These are phyloP conservation scores for Drosophila rhopaloa DNA, from an alignment of 1,140 invertebrate species.

Conservation along the genomic window DNA sequence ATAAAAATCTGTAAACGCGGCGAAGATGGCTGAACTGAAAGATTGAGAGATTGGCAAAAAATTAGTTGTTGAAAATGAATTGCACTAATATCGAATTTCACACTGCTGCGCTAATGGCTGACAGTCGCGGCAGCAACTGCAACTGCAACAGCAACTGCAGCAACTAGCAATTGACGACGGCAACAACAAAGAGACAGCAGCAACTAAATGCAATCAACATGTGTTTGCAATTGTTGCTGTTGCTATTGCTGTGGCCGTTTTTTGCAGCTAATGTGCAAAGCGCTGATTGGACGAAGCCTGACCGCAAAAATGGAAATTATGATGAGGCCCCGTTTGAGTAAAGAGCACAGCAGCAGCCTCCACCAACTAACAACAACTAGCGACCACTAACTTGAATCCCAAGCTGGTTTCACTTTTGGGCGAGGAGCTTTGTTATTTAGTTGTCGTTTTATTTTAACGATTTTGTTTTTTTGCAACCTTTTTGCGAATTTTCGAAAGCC, in stretches of 20 bases:
- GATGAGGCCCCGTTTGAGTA: conserved; percentile 79
- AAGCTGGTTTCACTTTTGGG: conserved; percentile 76
- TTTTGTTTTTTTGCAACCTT: conserved; percentile 19
- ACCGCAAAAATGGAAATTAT: conserved; percentile 82
- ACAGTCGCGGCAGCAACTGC: conserved; percentile 46
- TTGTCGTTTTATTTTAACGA: conserved; percentile 44
- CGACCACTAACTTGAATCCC: conserved; percentile 52
- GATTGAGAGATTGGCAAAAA: conserved; percentile 65
- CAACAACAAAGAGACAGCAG: conserved; percentile 64
- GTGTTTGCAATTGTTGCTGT: conserved; percentile 55
- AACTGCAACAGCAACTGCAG: conserved; percentile 39
- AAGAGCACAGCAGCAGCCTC: conserved; percentile 71
- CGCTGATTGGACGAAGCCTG: conserved; percentile 81
- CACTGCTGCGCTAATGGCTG: conserved; percentile 78
- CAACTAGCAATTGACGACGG: conserved; percentile 57
- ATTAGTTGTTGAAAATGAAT: conserved; percentile 83
- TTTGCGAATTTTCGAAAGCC: conserved; percentile 52
- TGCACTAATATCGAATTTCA: conserved; percentile 83
- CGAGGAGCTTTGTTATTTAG: conserved; percentile 64
- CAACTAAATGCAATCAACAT: conserved; percentile 77
- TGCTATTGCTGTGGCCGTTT: conserved; percentile 26
- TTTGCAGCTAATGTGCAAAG: conserved; percentile 76
- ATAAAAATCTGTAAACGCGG: conserved; percentile 35
- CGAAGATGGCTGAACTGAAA: conserved; percentile 19
- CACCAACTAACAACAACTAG: conserved; percentile 5